These are phyloP conservation scores for Druceiella hillmani DNA, from an alignment of 2,888 invertebrate genomes.

Conservation along the genomic window DNA sequence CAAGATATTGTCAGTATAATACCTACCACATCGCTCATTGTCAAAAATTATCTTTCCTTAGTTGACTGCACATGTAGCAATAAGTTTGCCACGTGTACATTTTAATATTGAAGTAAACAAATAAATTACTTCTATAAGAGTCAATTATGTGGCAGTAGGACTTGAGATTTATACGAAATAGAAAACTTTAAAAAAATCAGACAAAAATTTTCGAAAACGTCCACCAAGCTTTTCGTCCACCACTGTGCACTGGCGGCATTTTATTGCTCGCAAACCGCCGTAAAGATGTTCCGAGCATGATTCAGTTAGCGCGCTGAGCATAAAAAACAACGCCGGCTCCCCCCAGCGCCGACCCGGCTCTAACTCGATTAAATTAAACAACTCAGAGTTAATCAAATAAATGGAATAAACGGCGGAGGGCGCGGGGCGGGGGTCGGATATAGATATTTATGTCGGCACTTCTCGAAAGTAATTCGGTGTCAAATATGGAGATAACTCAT, in stretches of 20 bases:
- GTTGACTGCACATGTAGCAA: too few species aligned
- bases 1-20: too few species aligned
- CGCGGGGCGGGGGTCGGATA: conserved; percentile 28
- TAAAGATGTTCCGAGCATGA: conserved; percentile 51
- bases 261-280: conserved; percentile 51
- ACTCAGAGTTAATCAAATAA: conserved; percentile 56
- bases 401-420: conserved; percentile 44
- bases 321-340: conserved; percentile 22
- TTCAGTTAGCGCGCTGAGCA: conserved; percentile 31
- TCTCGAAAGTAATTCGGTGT: conserved; percentile 54
- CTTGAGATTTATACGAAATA: too few species aligned
- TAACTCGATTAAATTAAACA: conserved; percentile 56
- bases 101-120: too few species aligned
- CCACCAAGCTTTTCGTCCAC: too few species aligned
- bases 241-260: conserved; percentile 48
- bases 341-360: conserved; percentile 37
- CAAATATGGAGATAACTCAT: conserved; percentile 55
- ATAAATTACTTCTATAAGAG: too few species aligned
- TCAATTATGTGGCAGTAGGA: too few species aligned
- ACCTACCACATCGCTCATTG: too few species aligned
- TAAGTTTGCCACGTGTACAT: too few species aligned
- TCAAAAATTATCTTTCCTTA: too few species aligned
- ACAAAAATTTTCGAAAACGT: too few species aligned
- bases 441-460: conserved; percentile 50
- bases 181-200: too few species aligned